These are phyloP conservation scores for Trichechus manatus DNA, from an alignment of 2,113 vertebrate species.

Conservation along the genomic window DNA sequence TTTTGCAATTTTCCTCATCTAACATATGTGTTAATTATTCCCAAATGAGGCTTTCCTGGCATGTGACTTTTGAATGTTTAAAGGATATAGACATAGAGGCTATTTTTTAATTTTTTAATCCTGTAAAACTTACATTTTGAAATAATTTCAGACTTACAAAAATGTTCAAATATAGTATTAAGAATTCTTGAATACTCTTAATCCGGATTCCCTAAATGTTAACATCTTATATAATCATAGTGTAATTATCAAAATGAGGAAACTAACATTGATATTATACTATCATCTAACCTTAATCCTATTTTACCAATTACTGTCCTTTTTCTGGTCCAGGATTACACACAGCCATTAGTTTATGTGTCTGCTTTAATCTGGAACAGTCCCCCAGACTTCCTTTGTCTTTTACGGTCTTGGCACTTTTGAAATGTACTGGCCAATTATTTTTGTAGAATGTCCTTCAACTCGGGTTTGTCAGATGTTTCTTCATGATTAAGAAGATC, in stretches of 20 bases:
- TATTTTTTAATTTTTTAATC: constrained; percentile 3
- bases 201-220: background rate
- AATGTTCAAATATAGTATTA: background rate
- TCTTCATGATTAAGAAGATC: background rate
- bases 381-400: no score
- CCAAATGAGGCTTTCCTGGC: background rate
- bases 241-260: no score
- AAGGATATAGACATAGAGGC: background rate
- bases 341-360: no score
- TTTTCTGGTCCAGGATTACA: no score
- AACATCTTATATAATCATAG: no score
- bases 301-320: no score
- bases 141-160: background rate
- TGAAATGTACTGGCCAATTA: background rate
- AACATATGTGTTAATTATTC: background rate
- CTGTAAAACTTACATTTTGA: background rate
- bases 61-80: background rate
- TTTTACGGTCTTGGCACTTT: no score
- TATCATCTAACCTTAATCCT: no score
- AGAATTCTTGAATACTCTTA: background rate
- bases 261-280: no score
- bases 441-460: background rate
- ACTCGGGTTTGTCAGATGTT: background rate
- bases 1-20: background rate
- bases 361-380: no score